These are phyloP conservation scores for Hipparchia semele DNA, from an alignment of 2,888 invertebrate genomes.

Conservation along the genomic window DNA sequence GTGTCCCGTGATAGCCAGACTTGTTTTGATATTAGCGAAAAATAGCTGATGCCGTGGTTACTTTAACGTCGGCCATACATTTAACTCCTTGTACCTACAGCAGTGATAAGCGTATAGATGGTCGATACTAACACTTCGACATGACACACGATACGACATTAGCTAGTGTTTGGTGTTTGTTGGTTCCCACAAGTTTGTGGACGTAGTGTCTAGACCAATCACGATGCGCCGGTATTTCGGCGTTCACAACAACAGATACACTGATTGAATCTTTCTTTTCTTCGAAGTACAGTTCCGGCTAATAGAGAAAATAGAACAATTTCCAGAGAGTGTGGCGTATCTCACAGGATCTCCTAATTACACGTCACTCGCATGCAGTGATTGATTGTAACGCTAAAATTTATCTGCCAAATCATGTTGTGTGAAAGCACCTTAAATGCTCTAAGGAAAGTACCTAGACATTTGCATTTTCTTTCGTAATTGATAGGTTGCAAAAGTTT, in stretches of 20 bases:
- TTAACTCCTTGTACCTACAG: too few relatives aligned
- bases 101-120: too few relatives aligned
- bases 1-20: too few relatives aligned
- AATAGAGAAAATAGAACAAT: slow-evolving; percentile 19
- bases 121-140: too few relatives aligned
- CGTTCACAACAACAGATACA: background rate
- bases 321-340: slow-evolving; percentile 39
- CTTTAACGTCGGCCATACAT: too few relatives aligned
- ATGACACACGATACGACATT: too few relatives aligned
- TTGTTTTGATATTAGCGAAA: too few relatives aligned
- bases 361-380: slow-evolving; percentile 75
- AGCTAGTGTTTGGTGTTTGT: too few relatives aligned
- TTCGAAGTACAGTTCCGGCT: background rate
- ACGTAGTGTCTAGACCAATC: too few relatives aligned
- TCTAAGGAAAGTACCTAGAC: slow-evolving; percentile 40
- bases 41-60: too few relatives aligned
- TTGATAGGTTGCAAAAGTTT: background rate
- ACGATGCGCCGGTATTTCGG: too few relatives aligned
- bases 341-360: slow-evolving; percentile 71
- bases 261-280: background rate
- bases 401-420: slow-evolving; percentile 68
- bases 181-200: too few relatives aligned
- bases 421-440: slow-evolving; percentile 53
- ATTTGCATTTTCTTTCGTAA: background rate
- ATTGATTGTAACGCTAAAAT: slow-evolving; percentile 77